Evolutionary conservation across 30 jellyfish, hydroid and myxozoan genomes (phyloP), one percentile per base, ranked within the genome.

Genomic region (Euphysa ruthae): DNA sequence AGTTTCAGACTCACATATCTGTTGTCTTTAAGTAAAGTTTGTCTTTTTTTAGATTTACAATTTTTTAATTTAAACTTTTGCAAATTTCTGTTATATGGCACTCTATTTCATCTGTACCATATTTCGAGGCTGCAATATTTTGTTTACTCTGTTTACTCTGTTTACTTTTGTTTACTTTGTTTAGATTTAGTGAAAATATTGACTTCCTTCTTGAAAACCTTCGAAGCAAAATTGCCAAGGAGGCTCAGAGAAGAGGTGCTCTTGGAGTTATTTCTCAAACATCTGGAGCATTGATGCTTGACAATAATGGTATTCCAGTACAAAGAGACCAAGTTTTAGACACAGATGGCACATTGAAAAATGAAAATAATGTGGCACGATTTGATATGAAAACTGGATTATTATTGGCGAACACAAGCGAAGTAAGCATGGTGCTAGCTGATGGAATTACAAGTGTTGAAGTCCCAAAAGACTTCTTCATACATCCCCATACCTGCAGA

Each of bases 401-500:
- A 52, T 61, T 86, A 20, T 71, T 66, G 77, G 94, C 96, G 1
- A 73, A 78, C 21, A 66, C 72, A 6, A 20, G 31, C 7, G 75
- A 81, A 20, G 75, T 74, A 15, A 57, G 52, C 69, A 64, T 86
- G 75, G 58, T 82, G 82, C 27, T 86, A 63, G 85, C 94, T 5
- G 94, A 78, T 51, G 78, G 93, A 5, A 52, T 65, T 66, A 33
- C 83, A 51, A 55, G 65, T 6, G 92, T 78, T 25, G 93, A 66
- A 12, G 64, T 86, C 1, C 94, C 96, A 4, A 80, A 84, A 19
- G 96, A 88, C 1, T 78, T 73, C 78, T 86, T 86, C 52, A 71
- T 86, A 54, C 96, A 86, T 58, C 96, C 96, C 18, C 71, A 66
- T 13, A 86, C 96, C 2, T 84, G 93, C 18, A 79, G 96, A 43